Evolutionary conservation across 1,140 invertebrate genomes (phyloP), one percentile per base, ranked within the genome.

Genomic region (Cyclargus thomasi): DNA sequence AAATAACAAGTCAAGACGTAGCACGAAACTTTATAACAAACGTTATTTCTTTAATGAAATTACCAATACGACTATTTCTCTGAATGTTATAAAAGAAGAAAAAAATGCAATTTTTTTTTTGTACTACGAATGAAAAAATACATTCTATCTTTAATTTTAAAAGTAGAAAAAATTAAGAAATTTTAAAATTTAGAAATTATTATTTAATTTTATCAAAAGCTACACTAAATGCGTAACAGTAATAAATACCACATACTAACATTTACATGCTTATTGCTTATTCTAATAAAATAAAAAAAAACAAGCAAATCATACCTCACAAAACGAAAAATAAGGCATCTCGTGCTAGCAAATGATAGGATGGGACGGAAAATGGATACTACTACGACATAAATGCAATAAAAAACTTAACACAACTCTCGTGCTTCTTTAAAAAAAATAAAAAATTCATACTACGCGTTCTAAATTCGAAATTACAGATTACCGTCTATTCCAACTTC

Each of bases 251-350:
- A 47, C 39, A 47, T 11, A 47, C 39, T 16, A 14, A 47, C 36
- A 8, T 47, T 47, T 8, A 47, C 39, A 47, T 47, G 39, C 39
- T 47, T 47, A 47, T 14, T 47, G 39, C 39, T 47, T 47, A 47
- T 14, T 47, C 39, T 47, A 47, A 53, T 55, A 65, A 71, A 72
- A 69, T 70, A 67, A 65, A 68, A 55, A 74, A 74, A 72, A 77
- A 68, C 65, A 70, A 70, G 75, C 70, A 78, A 76, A 79, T 72
- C 83, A 85, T 87, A 86, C 83, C 86, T 85, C 74, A 78, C 72
- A 75, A 69, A 76, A 80, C 69, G 80, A 79, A 65, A 73, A 77
- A 84, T 75, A 76, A 74, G 71, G 78, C 75, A 77, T 79, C 86
- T 86, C 84, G 81, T 85, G 81, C 70, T 76, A 77, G 78, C 71